Percentiles rank a stretch among this genome's conserved stretches.
Conservation (phyloP, 2,113 vertebrate species). For the Pollimyrus isidori region DNA sequence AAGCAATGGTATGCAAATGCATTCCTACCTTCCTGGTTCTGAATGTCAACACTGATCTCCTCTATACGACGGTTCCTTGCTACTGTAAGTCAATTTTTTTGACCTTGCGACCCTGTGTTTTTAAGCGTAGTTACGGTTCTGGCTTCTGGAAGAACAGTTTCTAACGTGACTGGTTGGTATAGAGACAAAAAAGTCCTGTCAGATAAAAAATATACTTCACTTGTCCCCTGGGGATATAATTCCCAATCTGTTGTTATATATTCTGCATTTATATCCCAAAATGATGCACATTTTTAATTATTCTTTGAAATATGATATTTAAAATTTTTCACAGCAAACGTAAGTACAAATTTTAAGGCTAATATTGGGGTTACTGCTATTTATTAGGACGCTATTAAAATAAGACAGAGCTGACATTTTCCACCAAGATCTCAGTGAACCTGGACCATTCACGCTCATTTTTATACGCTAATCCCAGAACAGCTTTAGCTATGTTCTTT, state of each 20-base stretch:
- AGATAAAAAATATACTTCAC: not conserved
- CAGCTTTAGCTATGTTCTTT: not conserved
- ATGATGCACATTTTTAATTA: not conserved
- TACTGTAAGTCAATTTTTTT: not conserved
- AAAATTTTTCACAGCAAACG: not conserved
- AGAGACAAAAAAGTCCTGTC: not conserved
- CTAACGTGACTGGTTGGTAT: not conserved
- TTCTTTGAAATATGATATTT: not conserved
- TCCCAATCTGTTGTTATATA: not conserved
- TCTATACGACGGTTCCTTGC: not conserved
- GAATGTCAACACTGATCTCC: not conserved
- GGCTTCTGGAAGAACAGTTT: not conserved
- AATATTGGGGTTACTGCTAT: not conserved
- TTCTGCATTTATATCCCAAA: not conserved
- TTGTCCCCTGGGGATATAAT: not conserved
- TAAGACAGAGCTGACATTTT: not conserved
- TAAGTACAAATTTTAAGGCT: not conserved
- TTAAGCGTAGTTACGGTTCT: not conserved
- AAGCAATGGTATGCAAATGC: not conserved
- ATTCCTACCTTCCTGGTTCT: not conserved
- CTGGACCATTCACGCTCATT: not conserved
- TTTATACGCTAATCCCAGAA: not conserved
- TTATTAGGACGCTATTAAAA: not conserved
- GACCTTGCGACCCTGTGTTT: not conserved
- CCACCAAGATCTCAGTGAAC: not conserved